These are phyloP conservation scores for Scolopax mira DNA, from an alignment of 2,113 vertebrate species.

Conservation along the genomic window DNA sequence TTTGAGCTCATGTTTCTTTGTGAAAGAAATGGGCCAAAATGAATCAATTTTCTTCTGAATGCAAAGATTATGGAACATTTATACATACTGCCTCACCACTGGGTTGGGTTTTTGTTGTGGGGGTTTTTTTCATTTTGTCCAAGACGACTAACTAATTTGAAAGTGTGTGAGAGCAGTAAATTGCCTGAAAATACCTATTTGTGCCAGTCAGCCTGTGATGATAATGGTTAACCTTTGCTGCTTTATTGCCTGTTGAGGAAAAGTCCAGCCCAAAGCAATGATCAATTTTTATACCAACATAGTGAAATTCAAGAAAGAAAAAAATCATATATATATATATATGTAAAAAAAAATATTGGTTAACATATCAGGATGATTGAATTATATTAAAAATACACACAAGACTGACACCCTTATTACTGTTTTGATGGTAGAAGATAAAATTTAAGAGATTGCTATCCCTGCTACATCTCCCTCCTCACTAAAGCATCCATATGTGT, in stretches of 20 bases:
- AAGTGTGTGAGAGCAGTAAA: not conserved
- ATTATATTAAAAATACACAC: not conserved
- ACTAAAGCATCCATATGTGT: not conserved
- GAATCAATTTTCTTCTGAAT: not conserved
- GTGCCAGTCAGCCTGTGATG: not conserved
- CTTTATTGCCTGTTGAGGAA: not conserved
- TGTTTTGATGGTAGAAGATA: not conserved
- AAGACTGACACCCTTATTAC: not conserved
- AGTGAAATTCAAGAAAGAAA: not conserved
- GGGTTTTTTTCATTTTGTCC: not conserved
- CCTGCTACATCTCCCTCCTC: not conserved
- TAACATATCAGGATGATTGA: not conserved
- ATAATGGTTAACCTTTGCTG: not conserved
- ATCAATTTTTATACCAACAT: not conserved
- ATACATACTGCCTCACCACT: not conserved
- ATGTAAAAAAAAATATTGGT: not conserved
- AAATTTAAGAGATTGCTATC: not conserved
- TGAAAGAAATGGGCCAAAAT: not conserved
- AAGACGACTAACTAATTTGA: not conserved
- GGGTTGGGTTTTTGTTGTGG: too few relatives aligned
- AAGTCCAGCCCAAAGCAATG: not conserved
- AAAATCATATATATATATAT: too few relatives aligned
- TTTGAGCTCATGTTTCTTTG: not conserved
- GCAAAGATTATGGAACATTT: not conserved
- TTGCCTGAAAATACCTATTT: not conserved